Evolutionary conservation across 2,113 vertebrate genomes (phyloP).

Genomic region (Microcebus lehilahytsara): DNA sequence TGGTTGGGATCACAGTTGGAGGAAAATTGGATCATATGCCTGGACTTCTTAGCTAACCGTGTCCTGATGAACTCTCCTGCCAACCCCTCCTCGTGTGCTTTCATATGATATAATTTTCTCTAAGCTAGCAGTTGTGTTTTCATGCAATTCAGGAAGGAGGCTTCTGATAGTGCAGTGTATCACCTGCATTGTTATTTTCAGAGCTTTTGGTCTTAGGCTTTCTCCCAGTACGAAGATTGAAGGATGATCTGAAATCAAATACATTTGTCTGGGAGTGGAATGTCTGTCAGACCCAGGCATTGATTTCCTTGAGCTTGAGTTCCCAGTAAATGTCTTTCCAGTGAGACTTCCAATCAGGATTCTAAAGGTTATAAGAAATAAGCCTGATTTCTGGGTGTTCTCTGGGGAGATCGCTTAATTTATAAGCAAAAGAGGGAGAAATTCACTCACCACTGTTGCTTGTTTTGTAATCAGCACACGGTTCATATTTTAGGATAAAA

Average conservation of each 20-base stretch:
- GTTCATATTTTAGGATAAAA: slow-evolving; percentile 39
- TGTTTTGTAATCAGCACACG: slow-evolving; percentile 45
- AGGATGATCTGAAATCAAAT: slow-evolving; percentile 76
- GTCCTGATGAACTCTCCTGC: background rate
- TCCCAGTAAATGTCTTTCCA: slow-evolving; percentile 63
- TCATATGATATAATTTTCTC: background rate
- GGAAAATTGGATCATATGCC: background rate
- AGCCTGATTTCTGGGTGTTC: slow-evolving; percentile 63
- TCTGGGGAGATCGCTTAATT: slow-evolving; percentile 67
- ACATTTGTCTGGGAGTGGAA: slow-evolving; percentile 58
- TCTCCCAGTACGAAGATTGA: slow-evolving; percentile 62
- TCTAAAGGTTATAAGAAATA: slow-evolving; percentile 66
- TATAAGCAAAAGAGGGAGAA: slow-evolving; percentile 49
- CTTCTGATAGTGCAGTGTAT: background rate
- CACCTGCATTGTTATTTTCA: slow-evolving; percentile 61
- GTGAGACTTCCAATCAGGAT: slow-evolving; percentile 58
- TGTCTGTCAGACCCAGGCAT: slow-evolving; percentile 59
- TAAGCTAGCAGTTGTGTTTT: slow-evolving; percentile 10
- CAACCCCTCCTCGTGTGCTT: background rate
- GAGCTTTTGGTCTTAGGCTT: slow-evolving; percentile 47
- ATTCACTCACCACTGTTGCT: background rate
- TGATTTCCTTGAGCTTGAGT: slow-evolving; percentile 62
- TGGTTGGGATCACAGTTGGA: background rate
- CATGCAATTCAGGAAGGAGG: background rate
- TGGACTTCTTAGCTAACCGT: slow-evolving; percentile 31